Base-by-base conservation (phyloP, 2,888 invertebrate genomes). In the Aelia acuminata region DNA sequence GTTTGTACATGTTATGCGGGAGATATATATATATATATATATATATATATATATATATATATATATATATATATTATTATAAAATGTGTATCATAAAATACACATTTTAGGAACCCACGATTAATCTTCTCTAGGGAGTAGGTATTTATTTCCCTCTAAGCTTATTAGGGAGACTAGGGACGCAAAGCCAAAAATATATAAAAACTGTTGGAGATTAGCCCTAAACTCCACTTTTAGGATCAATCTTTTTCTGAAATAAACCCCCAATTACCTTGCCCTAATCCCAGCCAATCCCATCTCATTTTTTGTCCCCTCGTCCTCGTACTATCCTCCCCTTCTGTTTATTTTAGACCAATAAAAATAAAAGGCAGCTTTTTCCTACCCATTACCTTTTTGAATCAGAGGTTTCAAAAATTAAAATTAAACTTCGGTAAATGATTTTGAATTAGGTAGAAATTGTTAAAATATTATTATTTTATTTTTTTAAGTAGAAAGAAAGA, bases 171-270 rank as follows among this genome's bases (percentile, higher is more conserved):
- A 49, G 49, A 18, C 49, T 13, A 49, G 49, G 20, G 49, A 49
- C 49, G 20, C 18, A 49, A 20, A 20, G 18, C 49, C 20, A 53
- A 53, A 53, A n/a, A 53, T 53, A 53, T n/a, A 53, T n/a, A 53
- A 53, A 53, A 53, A 53, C 22, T 8, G 53, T 10, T 22, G 22
- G 53, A 57, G 57, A 57, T 57, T 26, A 57, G 2, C 26, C 15
- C 31, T 31, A 26, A 57, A 26, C 26, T 26, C 57, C 26, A 26
- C 57, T 57, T 57, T 57, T 57, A 57, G 57, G 57, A 57, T 57
- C 57, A 57, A 57, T 57, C 57, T 57, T 57, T 57, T 57, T 57
- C 57, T 26, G 57, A 57, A 57, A 57, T 57, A 57, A 57, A 57
- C 26, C 26, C 26, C 26, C 57, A 57, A 57, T 57, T 57, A 57